phyloP scores from a whole-genome alignment of 2,888 invertebrate species.

The Yponomeuta plumbellus region DNA sequence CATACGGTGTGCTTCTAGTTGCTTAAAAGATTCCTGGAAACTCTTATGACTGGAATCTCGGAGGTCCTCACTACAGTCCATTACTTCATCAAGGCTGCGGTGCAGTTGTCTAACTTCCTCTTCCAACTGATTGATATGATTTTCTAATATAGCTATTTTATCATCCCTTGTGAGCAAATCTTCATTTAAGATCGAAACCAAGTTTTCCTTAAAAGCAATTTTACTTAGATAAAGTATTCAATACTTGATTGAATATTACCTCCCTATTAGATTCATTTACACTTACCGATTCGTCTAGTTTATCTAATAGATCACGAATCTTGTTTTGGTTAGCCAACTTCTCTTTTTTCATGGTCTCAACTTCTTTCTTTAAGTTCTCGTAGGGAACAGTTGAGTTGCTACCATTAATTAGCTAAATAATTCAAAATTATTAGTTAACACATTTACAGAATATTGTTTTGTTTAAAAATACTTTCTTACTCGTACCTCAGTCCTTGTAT shows the following conservation, averaged over 20 bases:
- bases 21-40: slow-evolving; percentile 36
- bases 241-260: not conserved
- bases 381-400: slow-evolving; percentile 26
- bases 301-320: slow-evolving; percentile 45
- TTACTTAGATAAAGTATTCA: not conserved
- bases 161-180: slow-evolving; percentile 46
- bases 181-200: slow-evolving; percentile 37
- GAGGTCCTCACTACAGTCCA: slow-evolving; percentile 51
- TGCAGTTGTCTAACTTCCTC: slow-evolving; percentile 55
- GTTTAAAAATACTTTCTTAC: not conserved
- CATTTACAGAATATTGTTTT: not conserved
- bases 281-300: slow-evolving; percentile 53
- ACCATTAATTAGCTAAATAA: not conserved
- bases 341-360: slow-evolving; percentile 49
- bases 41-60: slow-evolving; percentile 26
- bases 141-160: slow-evolving; percentile 56
- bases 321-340: slow-evolving; percentile 41
- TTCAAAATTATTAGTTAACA: not conserved
- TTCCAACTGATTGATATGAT: slow-evolving; percentile 57
- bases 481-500: slow-evolving; percentile 47
- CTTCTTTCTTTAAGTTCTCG: slow-evolving; percentile 40
- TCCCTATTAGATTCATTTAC: not conserved
- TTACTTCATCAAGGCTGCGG: slow-evolving; percentile 35
- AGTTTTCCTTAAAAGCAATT: not conserved
- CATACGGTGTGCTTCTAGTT: slow-evolving; percentile 61